These are phyloP conservation scores for Miltochrista miniata DNA, from an alignment of 2,888 invertebrate species.

Conservation along the genomic window DNA sequence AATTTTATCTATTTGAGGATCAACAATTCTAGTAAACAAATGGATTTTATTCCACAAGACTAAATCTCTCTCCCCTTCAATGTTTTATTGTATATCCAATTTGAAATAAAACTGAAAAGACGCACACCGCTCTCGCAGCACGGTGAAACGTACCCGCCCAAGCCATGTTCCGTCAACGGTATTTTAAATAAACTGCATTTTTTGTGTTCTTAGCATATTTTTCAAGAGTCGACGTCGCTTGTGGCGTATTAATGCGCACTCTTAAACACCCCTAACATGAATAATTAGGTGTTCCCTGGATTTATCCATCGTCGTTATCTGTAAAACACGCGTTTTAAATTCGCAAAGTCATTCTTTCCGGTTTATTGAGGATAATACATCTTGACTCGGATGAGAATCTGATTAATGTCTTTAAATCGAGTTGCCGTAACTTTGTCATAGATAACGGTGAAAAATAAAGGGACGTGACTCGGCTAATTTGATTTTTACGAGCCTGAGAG, in stretches of 20 bases:
- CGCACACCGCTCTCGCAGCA: slow-evolving; percentile 39
- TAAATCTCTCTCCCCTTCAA: slow-evolving; percentile 23
- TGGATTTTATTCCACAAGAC: slow-evolving; percentile 22
- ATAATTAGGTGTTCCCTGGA: slow-evolving; percentile 80
- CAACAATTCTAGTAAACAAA: slow-evolving; percentile 7
- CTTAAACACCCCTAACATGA: slow-evolving; percentile 81
- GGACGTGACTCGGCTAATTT: slow-evolving; percentile 80
- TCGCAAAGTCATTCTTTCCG: slow-evolving; percentile 80
- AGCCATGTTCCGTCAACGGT: slow-evolving; percentile 67
- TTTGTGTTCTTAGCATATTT: slow-evolving; percentile 66
- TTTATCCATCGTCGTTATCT: slow-evolving; percentile 74
- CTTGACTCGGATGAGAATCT: slow-evolving; percentile 74
- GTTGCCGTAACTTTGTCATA: slow-evolving; percentile 75
- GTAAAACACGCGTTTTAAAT: slow-evolving; percentile 79
- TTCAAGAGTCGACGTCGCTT: slow-evolving; percentile 58
- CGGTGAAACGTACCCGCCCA: slow-evolving; percentile 63
- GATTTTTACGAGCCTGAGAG: slow-evolving; percentile 54
- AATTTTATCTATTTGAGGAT: neutral
- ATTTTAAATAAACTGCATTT: slow-evolving; percentile 72
- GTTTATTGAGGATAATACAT: slow-evolving; percentile 82
- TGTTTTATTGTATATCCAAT: slow-evolving; percentile 60
- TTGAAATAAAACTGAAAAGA: slow-evolving; percentile 61
- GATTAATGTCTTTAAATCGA: slow-evolving; percentile 78
- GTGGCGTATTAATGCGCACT: slow-evolving; percentile 73
- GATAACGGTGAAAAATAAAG: slow-evolving; percentile 80